A percentile compares a stretch with the other conserved stretches of the same genome.
phyloP scores from a whole-genome alignment of 1,140 invertebrate genomes.

The Orchesella cincta region DNA sequence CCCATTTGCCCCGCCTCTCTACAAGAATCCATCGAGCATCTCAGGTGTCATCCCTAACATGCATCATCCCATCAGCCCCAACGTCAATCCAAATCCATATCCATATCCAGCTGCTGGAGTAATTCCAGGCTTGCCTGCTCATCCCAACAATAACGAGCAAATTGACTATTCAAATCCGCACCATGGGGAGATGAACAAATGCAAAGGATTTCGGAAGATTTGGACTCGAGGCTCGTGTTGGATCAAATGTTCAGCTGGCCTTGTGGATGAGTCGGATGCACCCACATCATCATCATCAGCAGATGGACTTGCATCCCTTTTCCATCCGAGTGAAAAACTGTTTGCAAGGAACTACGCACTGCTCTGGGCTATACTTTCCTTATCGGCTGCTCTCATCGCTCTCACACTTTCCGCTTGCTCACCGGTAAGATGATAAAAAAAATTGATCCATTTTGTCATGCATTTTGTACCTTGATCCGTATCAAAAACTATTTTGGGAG shows the following conservation, averaged over 20 bases:
- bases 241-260: constrained; percentile 32
- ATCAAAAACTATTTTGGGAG: too few relatives aligned
- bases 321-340: constrained; percentile 23
- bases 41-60: not conserved
- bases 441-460: too few relatives aligned
- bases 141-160: not conserved
- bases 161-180: constrained; percentile 8
- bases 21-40: not conserved
- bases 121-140: not conserved
- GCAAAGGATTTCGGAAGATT: constrained; percentile 33
- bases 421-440: too few relatives aligned
- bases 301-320: constrained; percentile 28
- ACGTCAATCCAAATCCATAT: not conserved
- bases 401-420: constrained; percentile 43
- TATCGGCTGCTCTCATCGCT: constrained; percentile 40
- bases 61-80: not conserved
- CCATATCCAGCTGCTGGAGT: not conserved
- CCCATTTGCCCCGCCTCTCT: not conserved
- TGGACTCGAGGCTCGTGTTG: constrained; percentile 41
- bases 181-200: constrained; percentile 5
- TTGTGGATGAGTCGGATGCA: not conserved
- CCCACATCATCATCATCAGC: not conserved
- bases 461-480: too few relatives aligned
- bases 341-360: constrained; percentile 46
- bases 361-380: constrained; percentile 43